Evolutionary conservation across 2,113 vertebrate genomes (phyloP).

Genomic region (Casuarius casuarius): DNA sequence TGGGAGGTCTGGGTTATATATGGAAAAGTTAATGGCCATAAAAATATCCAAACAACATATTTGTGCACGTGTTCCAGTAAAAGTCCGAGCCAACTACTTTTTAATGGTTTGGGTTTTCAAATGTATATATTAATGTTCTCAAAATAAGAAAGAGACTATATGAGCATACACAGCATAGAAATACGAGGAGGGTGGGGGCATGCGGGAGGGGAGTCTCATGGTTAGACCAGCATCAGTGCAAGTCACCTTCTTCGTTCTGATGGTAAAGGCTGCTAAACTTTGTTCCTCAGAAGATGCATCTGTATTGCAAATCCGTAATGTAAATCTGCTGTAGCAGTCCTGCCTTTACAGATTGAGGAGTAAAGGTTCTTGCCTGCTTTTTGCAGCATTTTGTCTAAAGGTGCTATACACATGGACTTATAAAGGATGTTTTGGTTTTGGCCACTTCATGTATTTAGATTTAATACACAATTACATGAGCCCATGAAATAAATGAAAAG

Average conservation of each 20-base stretch:
- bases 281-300: accelerated
- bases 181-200: not conserved
- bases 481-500: not conserved
- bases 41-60: conserved; percentile 73
- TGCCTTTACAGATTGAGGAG: not conserved
- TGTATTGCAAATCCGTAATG: too few relatives aligned
- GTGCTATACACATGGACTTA: accelerated
- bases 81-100: conserved; percentile 45
- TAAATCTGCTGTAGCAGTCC: not conserved
- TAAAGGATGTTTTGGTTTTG: not conserved
- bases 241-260: not conserved
- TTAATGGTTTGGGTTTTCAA: conserved; percentile 53
- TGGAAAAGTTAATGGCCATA: conserved; percentile 73
- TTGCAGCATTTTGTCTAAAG: not conserved
- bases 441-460: not conserved
- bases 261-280: not conserved
- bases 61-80: conserved; percentile 70
- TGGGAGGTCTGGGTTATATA: conserved; percentile 73
- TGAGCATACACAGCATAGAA: not conserved
- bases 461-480: not conserved
- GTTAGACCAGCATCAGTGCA: not conserved
- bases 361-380: not conserved
- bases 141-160: conserved; percentile 44
- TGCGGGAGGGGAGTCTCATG: not conserved
- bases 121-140: conserved; percentile 49